Evolutionary conservation across 53 echinoderm and acorn worm genomes (phyloP).

Genomic region (Echinarachnius parma): DNA sequence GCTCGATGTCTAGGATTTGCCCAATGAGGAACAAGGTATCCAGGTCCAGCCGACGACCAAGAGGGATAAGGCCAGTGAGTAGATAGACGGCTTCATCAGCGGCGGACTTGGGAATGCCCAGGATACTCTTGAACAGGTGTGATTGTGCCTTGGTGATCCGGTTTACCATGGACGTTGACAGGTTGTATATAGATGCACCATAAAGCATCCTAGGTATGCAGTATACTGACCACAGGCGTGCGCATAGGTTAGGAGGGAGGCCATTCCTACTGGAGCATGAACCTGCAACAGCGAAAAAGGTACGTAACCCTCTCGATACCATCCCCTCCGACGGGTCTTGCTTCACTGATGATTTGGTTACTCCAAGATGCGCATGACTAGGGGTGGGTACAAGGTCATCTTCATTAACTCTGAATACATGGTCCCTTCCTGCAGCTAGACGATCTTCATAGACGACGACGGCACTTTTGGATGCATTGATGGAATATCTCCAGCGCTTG

Average conservation of each 20-base stretch:
- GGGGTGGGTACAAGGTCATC: neutral
- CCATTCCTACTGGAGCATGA: neutral
- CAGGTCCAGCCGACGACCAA: neutral
- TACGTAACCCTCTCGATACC: neutral
- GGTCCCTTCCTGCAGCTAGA: too few relatives aligned
- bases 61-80: neutral
- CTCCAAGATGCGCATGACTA: conserved; percentile 4
- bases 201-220: neutral
- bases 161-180: neutral
- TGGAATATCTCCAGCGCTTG: conserved; percentile 8
- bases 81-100: neutral
- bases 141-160: neutral
- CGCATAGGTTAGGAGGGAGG: neutral
- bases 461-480: conserved; percentile 24
- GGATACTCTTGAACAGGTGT: conserved; percentile 8
- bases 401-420: too few relatives aligned
- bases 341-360: neutral
- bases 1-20: neutral
- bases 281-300: neutral
- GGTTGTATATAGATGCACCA: neutral
- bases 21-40: neutral
- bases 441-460: neutral
- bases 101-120: conserved; percentile 1
- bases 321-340: neutral
- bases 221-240: neutral